These are phyloP conservation scores for Callipepla californica DNA, from an alignment of 2,113 vertebrate genomes.

Conservation along the genomic window DNA sequence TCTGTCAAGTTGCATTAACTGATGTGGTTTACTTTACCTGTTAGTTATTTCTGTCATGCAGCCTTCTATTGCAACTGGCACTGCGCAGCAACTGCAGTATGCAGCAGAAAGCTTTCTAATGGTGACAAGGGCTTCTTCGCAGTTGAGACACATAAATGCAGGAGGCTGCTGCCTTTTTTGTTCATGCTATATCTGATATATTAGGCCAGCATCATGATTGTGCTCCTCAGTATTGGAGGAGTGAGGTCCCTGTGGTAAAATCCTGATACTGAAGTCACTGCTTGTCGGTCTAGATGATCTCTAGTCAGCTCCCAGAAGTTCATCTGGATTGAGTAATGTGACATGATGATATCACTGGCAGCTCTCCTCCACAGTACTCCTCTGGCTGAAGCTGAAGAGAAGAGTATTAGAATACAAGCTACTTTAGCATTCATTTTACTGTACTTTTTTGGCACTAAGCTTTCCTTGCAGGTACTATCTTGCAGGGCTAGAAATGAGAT, in stretches of 20 bases:
- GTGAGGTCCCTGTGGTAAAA: not conserved
- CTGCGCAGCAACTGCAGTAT: not conserved
- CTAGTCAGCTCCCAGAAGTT: not conserved
- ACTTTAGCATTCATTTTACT: not conserved
- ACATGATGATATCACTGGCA: not conserved
- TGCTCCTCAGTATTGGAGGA: not conserved
- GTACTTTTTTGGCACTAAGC: not conserved
- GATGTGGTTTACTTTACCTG: not conserved
- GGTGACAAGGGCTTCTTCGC: not conserved
- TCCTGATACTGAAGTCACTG: not conserved
- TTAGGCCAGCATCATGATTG: not conserved
- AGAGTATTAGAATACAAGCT: not conserved
- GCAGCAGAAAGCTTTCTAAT: not conserved
- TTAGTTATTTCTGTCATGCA: not conserved
- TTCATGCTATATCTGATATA: not conserved
- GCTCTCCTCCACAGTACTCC: not conserved
- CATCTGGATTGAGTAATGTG: not conserved
- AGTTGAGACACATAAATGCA: not conserved
- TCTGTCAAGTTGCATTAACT: not conserved
- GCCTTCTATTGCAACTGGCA: not conserved
- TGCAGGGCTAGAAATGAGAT: not conserved
- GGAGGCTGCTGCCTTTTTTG: not conserved
- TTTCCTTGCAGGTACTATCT: not conserved
- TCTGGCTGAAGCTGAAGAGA: not conserved
- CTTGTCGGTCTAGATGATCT: not conserved